Percentiles rank a stretch among this genome's conserved stretches.
These are phyloP conservation scores for Eulemur mongoz DNA, from an alignment of 2,797 vertebrate species.

Conservation along the genomic window DNA sequence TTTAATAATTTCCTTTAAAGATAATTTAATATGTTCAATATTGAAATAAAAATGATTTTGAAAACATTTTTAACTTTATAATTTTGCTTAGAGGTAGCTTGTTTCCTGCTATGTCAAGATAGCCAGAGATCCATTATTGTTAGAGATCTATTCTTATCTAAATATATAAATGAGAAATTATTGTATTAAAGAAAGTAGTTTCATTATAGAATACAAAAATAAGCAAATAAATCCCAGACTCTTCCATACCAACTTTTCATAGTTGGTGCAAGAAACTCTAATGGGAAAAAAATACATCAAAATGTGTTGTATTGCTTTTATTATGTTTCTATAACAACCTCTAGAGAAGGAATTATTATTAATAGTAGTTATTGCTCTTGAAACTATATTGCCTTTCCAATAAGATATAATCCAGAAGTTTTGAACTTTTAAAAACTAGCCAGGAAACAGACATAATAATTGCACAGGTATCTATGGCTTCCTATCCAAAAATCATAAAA, in stretches of 20 bases:
- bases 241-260: neutral
- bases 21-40: neutral
- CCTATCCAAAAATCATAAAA: conserved; percentile 28
- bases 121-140: neutral
- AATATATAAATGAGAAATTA: neutral
- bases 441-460: conserved; percentile 44
- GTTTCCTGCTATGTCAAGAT: neutral
- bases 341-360: conserved; percentile 72
- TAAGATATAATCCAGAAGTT: conserved; percentile 69
- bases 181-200: neutral
- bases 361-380: conserved; percentile 70
- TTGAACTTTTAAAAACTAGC: conserved; percentile 56
- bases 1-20: neutral
- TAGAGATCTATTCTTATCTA: neutral
- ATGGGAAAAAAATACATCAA: conserved; percentile 25
- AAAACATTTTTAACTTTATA: neutral
- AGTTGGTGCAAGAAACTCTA: neutral
- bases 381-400: conserved; percentile 73
- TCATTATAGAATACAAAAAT: neutral
- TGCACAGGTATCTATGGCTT: neutral
- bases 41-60: neutral
- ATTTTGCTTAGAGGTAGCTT: neutral
- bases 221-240: neutral
- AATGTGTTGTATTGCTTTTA: conserved; percentile 35
- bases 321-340: conserved; percentile 64